Evolutionary conservation across 2,113 vertebrate species (phyloP).

Genomic region (Hippopotamus amphibius): DNA sequence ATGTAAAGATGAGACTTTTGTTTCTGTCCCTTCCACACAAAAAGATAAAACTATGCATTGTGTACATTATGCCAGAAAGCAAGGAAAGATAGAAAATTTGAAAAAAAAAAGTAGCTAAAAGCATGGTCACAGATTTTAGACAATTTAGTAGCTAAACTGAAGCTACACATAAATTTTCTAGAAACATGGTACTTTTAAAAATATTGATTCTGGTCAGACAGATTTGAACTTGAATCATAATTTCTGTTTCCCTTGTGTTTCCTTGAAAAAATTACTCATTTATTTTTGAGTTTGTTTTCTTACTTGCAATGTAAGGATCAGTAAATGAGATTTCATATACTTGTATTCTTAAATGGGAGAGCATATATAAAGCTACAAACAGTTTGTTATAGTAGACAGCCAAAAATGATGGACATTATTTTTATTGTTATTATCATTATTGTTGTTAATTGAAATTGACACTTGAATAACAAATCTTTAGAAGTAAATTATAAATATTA

Average conservation of each 20-base stretch:
- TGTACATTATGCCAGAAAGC: background rate
- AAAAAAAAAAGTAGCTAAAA: background rate
- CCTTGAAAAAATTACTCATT: background rate
- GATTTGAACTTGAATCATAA: background rate
- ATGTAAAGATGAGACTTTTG: background rate
- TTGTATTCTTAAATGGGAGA: background rate
- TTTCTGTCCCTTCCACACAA: background rate
- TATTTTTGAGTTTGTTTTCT: background rate
- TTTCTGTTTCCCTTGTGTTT: background rate
- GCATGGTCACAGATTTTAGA: background rate
- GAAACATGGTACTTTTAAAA: background rate
- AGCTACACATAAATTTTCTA: background rate
- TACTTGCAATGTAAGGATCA: background rate
- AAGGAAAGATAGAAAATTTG: background rate
- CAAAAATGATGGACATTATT: background rate
- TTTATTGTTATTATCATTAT: background rate
- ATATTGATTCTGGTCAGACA: background rate
- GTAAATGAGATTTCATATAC: background rate
- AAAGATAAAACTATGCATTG: background rate
- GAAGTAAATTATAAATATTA: background rate
- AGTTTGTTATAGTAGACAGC: background rate
- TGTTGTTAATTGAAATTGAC: background rate
- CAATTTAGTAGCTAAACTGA: background rate
- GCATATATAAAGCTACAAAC: background rate
- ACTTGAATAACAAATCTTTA: background rate